Percentiles rank a stretch among this genome's conserved stretches.
Evolutionary conservation across 1,140 invertebrate genomes (phyloP).

Genomic region (Aphelinus certus): DNA sequence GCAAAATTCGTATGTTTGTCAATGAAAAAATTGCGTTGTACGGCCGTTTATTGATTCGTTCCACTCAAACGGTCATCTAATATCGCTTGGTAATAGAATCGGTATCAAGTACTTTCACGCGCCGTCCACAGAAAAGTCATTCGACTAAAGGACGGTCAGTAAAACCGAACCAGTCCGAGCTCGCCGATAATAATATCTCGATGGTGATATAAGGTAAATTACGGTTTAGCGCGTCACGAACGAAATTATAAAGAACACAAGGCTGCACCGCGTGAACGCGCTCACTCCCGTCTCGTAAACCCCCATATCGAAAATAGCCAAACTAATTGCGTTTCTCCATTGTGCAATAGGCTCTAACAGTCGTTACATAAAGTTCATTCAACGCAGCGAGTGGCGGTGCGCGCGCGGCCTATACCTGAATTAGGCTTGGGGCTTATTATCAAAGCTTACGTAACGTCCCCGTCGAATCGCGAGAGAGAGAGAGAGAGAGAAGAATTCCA

Average conservation of each 20-base stretch:
- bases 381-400: too few species aligned
- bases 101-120: neutral
- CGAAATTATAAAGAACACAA: too few species aligned
- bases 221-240: too few species aligned
- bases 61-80: neutral
- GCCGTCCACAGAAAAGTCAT: neutral
- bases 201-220: too few species aligned
- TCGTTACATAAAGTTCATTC: constrained; percentile 13
- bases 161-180: neutral
- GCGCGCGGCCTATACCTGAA: too few species aligned
- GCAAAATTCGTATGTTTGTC: too few species aligned
- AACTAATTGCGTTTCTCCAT: neutral
- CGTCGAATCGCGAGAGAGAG: neutral
- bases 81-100: too few species aligned
- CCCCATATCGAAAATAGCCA: neutral
- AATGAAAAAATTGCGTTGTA: neutral
- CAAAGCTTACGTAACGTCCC: neutral
- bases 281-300: too few species aligned
- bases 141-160: neutral
- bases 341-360: constrained; percentile 1
- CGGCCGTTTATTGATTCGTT: neutral
- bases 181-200: neutral
- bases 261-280: too few species aligned
- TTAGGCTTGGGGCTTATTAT: neutral
- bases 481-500: neutral